Conservation (phyloP, 2,797 vertebrate species). For the Manis javanica region DNA sequence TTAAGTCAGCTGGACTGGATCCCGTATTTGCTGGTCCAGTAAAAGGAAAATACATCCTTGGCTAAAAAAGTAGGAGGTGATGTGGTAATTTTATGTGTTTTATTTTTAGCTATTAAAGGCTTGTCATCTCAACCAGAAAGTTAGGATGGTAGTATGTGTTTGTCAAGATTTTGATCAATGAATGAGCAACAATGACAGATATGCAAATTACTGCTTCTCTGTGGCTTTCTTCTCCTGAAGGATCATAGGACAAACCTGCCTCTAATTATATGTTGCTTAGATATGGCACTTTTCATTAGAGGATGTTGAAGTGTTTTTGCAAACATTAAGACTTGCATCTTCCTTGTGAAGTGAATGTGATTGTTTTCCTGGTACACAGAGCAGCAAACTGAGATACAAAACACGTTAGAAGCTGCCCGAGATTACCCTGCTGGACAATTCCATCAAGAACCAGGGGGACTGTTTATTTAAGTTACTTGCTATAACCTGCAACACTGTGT, state of each 20-base stretch:
- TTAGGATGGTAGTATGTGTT: conserved; percentile 18
- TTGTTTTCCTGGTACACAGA: conserved; percentile 21
- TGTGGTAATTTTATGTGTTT: conserved; percentile 46
- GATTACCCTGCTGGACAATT: background rate
- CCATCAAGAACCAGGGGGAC: background rate
- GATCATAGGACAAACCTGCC: conserved; percentile 52
- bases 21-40: conserved; percentile 54
- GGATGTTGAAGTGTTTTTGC: conserved; percentile 49
- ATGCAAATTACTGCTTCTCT: conserved; percentile 65
- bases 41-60: conserved; percentile 57
- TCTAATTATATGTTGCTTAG: conserved; percentile 61
- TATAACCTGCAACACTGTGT: background rate
- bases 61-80: conserved; percentile 41
- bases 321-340: conserved; percentile 61
- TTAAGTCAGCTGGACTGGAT: conserved; percentile 46
- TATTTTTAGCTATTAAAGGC: conserved; percentile 66
- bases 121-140: conserved; percentile 53
- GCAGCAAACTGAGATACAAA: conserved; percentile 40
- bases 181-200: conserved; percentile 35
- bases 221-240: conserved; percentile 23
- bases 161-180: conserved; percentile 59
- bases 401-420: background rate
- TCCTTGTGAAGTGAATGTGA: conserved; percentile 58
- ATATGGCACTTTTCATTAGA: conserved; percentile 58
- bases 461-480: background rate